Conservation (phyloP, 2,113 vertebrate species). For the Dipodomys spectabilis region DNA sequence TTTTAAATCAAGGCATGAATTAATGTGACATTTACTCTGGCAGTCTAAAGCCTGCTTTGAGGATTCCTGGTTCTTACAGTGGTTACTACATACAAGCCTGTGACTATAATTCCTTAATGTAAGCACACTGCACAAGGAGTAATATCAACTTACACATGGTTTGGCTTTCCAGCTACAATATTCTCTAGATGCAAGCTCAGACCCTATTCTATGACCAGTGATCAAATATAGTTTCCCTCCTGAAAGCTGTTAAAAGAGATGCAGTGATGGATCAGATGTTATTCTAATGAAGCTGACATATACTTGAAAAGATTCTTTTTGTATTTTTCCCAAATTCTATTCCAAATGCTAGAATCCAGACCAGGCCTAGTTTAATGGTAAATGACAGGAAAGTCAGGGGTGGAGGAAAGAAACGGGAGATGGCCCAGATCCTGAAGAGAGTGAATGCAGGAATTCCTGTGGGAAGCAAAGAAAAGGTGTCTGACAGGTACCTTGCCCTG, state of each 20-base stretch:
- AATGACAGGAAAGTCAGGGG: neutral
- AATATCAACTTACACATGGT: neutral
- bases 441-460: neutral
- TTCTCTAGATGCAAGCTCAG: neutral
- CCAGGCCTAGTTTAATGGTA: neutral
- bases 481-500: accelerated
- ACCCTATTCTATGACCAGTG: neutral
- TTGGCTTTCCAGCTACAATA: neutral
- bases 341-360: neutral
- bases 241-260: neutral
- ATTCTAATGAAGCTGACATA: neutral
- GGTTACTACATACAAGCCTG: neutral
- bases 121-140: neutral
- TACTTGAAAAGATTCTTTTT: neutral
- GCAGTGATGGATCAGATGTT: neutral
- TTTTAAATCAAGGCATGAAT: constrained; percentile 32
- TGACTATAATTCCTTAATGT: neutral
- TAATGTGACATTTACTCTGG: neutral
- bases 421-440: neutral
- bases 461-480: neutral
- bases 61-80: neutral
- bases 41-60: neutral
- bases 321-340: neutral
- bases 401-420: neutral
- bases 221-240: neutral